These are phyloP conservation scores for Diplosoma virens DNA, from an alignment of 23 tunicate genomes.

Conservation along the genomic window DNA sequence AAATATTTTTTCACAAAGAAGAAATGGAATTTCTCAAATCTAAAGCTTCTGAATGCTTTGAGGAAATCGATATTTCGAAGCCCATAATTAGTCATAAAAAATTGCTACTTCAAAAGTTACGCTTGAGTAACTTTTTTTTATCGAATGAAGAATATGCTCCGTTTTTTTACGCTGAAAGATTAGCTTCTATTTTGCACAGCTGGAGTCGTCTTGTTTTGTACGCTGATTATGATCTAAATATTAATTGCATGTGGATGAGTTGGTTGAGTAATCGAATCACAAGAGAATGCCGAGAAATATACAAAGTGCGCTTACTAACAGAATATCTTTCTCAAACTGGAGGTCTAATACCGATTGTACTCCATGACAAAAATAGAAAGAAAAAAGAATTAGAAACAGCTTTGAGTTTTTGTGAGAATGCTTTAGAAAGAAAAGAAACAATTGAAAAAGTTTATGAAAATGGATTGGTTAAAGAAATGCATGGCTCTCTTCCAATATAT, in stretches of 20 bases:
- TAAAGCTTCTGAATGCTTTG: too few relatives aligned
- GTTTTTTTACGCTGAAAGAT: constrained; percentile 17
- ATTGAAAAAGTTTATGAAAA: constrained; percentile 20
- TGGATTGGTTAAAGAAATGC: constrained; percentile 27
- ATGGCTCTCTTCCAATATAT: neutral
- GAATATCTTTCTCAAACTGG: constrained; percentile 1
- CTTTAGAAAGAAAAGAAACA: neutral
- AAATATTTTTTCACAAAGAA: too few relatives aligned
- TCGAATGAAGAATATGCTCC: neutral
- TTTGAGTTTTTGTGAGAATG: neutral
- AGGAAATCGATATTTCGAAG: too few relatives aligned
- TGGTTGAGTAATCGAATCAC: neutral
- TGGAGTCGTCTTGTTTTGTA: constrained; percentile 9
- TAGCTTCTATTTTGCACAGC: constrained; percentile 27
- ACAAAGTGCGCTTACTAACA: neutral
- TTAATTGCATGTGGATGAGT: neutral
- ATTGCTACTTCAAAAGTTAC: too few relatives aligned
- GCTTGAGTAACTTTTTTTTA: neutral
- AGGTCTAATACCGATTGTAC: neutral
- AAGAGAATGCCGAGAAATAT: neutral
- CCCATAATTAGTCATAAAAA: too few relatives aligned
- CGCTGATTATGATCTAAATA: neutral
- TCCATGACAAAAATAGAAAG: neutral
- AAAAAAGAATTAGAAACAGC: neutral
- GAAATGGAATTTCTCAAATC: too few relatives aligned